Base-by-base conservation (phyloP, 2,113 vertebrate genomes). In the Mobula hypostoma region DNA sequence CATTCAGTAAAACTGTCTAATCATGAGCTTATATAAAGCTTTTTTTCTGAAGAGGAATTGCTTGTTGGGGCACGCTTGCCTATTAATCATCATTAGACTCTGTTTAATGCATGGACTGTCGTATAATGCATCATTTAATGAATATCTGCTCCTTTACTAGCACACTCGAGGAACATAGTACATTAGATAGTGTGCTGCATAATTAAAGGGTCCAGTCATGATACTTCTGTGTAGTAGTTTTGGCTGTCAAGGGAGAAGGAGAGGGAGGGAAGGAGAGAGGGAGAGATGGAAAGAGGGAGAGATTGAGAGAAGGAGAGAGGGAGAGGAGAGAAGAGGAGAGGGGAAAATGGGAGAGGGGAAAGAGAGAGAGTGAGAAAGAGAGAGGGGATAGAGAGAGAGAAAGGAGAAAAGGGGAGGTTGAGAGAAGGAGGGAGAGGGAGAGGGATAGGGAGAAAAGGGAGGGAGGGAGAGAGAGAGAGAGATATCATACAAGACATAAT, bases 81-180 rank as follows among this genome's bases (percentile, higher is more conserved):
- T 76, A 93, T 93, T 93, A 93, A 93, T 93, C 91, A 93, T 93
- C 91, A 93, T 93, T 93, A 93, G 70, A 93, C 91, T 74, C 91
- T 93, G 91, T 74, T 93, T 93, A 93, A 93, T 93, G 91, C 91
- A 93, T 93, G 91, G 91, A 93, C 91, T 93, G 91, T 93, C 74
- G 91, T 93, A 93, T 93, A 93, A 93, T 93, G 91, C 91, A 93
- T 93, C 91, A 93, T 93, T 76, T 93, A 93, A 93, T 93, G 91
- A 93, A 93, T 74, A 93, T 93, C 91, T 93, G 91, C 70, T 93
- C 68, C 91, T 93, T 93, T 93, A 36, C 91, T 93, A 70, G 70
- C 91, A 93, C 68, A 93, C 91, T 74, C 74, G 91, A 93, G 36
- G 91, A 93, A 74, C 91, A 93, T 56, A 93, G 91, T 70, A 93